Percentiles rank a stretch among this genome's conserved stretches.
Evolutionary conservation across 2,797 vertebrate species (phyloP).

Genomic region (Gambelia wislizenii): DNA sequence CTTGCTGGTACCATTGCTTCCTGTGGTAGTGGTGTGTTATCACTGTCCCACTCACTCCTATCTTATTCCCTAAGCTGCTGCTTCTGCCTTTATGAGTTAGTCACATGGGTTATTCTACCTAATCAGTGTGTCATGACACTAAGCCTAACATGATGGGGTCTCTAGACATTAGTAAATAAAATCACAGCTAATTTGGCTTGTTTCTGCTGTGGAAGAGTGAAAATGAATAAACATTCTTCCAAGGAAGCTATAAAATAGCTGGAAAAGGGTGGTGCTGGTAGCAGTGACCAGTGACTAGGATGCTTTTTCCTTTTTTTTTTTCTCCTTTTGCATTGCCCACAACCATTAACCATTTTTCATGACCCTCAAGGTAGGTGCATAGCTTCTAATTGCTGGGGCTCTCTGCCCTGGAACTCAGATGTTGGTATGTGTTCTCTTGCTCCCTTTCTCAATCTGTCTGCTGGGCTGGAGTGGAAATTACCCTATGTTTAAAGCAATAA

Average conservation of each 20-base stretch:
- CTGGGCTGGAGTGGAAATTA: not conserved
- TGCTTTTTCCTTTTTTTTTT: too few relatives aligned
- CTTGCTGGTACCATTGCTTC: not conserved
- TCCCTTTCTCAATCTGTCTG: not conserved
- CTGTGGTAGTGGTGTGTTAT: not conserved
- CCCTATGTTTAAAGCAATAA: not conserved
- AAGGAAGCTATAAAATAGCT: not conserved
- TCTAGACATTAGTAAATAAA: not conserved
- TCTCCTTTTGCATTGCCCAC: not conserved
- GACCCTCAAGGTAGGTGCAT: not conserved
- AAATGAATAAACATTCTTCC: too few relatives aligned
- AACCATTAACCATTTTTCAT: not conserved
- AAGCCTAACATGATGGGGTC: not conserved
- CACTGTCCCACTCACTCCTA: too few relatives aligned
- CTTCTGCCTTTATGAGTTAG: not conserved
- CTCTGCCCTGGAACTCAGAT: not conserved
- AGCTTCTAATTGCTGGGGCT: not conserved
- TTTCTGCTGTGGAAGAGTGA: not conserved
- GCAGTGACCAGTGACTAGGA: too few relatives aligned
- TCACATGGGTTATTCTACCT: not conserved
- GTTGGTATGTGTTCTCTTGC: not conserved
- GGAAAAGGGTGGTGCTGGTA: not conserved
- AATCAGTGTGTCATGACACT: not conserved
- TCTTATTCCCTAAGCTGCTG: not conserved
- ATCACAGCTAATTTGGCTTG: not conserved